Conservation (phyloP, 2,113 vertebrate species). For the Sminthopsis crassicaudata region DNA sequence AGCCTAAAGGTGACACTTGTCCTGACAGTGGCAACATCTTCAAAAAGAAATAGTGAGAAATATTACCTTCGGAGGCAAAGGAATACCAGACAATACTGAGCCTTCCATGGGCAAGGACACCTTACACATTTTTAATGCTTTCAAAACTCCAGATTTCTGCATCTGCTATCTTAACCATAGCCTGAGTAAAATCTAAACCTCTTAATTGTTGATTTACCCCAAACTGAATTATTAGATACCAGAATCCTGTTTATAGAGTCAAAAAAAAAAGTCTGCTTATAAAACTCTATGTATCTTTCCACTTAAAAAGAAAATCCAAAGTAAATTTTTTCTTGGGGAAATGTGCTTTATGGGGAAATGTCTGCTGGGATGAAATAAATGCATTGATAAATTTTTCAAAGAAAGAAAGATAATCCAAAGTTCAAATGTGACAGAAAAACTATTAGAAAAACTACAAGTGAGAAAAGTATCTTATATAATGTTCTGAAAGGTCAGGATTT, state of each 20-base stretch:
- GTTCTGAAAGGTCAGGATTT: constrained; percentile 14
- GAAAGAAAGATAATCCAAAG: background rate
- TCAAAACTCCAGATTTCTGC: background rate
- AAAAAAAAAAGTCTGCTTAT: constrained; percentile 3
- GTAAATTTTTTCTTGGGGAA: background rate
- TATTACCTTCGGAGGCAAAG: constrained; percentile 71
- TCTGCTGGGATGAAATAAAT: background rate
- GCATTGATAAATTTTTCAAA: background rate
- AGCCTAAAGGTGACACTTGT: constrained; percentile 94
- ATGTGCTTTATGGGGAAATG: background rate
- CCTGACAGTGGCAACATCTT: constrained; percentile 89
- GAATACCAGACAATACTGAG: background rate
- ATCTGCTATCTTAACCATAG: constrained; percentile 21
- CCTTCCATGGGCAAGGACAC: background rate
- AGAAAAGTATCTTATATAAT: constrained; percentile 11
- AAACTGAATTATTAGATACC: background rate
- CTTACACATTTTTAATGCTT: background rate
- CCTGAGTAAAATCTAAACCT: background rate
- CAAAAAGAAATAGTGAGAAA: constrained; percentile 82
- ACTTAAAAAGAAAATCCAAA: background rate
- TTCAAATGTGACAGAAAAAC: constrained; percentile 31
- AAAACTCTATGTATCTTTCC: background rate
- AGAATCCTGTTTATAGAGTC: background rate
- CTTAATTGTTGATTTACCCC: background rate
- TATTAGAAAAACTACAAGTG: background rate